Base-by-base conservation (phyloP, 2,797 vertebrate species). In the Aeoliscus strigatus region DNA sequence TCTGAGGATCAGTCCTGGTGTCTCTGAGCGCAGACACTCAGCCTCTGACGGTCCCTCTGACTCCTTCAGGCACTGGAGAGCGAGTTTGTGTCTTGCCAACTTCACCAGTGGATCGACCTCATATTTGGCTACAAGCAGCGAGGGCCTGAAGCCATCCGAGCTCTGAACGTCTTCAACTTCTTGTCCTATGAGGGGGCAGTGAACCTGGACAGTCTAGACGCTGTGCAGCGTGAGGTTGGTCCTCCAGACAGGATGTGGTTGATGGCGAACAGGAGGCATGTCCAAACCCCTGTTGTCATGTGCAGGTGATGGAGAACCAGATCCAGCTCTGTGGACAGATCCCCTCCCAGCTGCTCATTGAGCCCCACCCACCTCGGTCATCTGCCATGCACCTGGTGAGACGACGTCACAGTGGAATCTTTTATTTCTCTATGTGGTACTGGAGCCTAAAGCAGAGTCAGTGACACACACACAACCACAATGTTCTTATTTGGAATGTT, bases 321-420 rank as follows among this genome's bases (percentile, higher is more conserved):
- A 95, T 97, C 77, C 92, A 93, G 87, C 85, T 84, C 49, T 90
- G 90, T 64, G 94, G 94, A 84, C 94, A 97, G 88, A 91, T 93
- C 66, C 94, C 94, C 57, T 96, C 94, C 9, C 94, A 97, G 88
- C 89, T 97, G 85, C 90, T 97, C 72, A 97, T 97, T 30, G 94
- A 97, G 87, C 94, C 94, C 16, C 94, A 97, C 84, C 94, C 94
- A 1, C 94, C 94, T 63, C 91, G 94, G 66, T 96, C 93, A 69
- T 97, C 94, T 25, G 94, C 94, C 87, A 97, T 97, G 94, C 94
- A 97, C 88, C 90, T 97, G 93, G 94, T 97, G 87, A 94, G 93
- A 83, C 33, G 11, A 11, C 34, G 12, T 43, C 29, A 4, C 9
- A 18, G 6, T 12, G 8, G 5, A 7, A 21, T 33, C 7, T n/a